Evolutionary conservation across 2,797 vertebrate species (phyloP), one percentile per base, ranked within the genome.

Genomic region (Malacoctenus gilli): DNA sequence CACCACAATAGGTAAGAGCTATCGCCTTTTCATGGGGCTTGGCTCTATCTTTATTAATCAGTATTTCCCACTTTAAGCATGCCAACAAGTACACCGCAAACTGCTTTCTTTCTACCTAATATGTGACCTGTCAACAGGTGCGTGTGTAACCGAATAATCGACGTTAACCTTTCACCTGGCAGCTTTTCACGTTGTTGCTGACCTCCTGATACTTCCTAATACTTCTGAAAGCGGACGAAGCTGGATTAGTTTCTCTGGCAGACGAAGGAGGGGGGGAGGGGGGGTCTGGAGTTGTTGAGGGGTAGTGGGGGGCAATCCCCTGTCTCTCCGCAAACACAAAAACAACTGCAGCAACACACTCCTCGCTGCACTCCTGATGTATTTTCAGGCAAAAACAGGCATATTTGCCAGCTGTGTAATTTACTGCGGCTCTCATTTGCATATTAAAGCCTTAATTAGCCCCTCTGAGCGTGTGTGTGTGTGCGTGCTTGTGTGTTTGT

Each of bases 371-470:
- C 87, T 90, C 81, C 81, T 91, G 88, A 89, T 90, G 84, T 89
- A 92, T 91, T 90, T 91, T 89, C 89, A 87, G 88, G 88, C 85
- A 88, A 93, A 96, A 96, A 94, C 93, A 94, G 94, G 95, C 94
- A 93, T 95, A 96, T 96, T 96, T 95, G 94, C 94, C 93, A 96
- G 94, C 94, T 96, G 95, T 92, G 91, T 95, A 96, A 96, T 98
- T 96, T 95, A 93, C 92, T 93, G 90, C 89, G 80, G 86, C 91
- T 92, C 94, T 94, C 92, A 97, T 98, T 98, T 98, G 92, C 96
- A 98, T 98, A 97, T 96, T 96, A 95, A 98, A 92, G 95, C 94
- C 94, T 94, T 98, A 98, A 98, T 98, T 96, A 98, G 95, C 94
- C 94, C 95, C 95, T 95, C 93, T 87, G 95, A 95, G 95, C 92